phyloP scores from a whole-genome alignment of 2,888 invertebrate genomes.

The Elaeidobius kamerunicus region DNA sequence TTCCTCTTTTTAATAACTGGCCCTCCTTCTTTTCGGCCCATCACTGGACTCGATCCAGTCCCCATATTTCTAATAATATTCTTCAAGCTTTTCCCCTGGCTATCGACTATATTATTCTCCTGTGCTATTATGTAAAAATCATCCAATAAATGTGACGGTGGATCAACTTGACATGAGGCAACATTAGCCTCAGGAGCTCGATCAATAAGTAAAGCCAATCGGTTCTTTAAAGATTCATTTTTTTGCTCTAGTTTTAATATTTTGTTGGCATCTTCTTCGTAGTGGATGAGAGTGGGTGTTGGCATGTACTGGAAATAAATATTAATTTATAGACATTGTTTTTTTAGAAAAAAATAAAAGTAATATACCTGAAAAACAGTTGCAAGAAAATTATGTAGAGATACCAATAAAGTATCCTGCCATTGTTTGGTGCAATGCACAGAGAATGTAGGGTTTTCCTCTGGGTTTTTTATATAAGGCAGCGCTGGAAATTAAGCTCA shows the following conservation, averaged over 20 bases:
- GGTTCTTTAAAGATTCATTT: slow-evolving; percentile 66
- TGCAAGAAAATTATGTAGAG: slow-evolving; percentile 89
- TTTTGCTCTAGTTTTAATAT: slow-evolving; percentile 82
- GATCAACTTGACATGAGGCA: slow-evolving; percentile 63
- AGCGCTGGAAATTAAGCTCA: slow-evolving; percentile 70
- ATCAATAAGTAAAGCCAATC: slow-evolving; percentile 54
- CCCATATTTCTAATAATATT: slow-evolving; percentile 80
- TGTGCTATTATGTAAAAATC: slow-evolving; percentile 89
- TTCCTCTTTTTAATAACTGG: slow-evolving; percentile 48
- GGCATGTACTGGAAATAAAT: slow-evolving; percentile 69
- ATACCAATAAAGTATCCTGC: slow-evolving; percentile 91
- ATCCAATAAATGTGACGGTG: slow-evolving; percentile 79
- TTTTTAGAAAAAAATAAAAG: too few relatives aligned
- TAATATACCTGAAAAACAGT: slow-evolving; percentile 71
- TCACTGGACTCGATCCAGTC: slow-evolving; percentile 72
- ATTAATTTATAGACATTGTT: too few relatives aligned
- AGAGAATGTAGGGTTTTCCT: slow-evolving; percentile 83
- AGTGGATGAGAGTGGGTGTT: slow-evolving; percentile 78
- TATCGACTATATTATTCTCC: slow-evolving; percentile 59
- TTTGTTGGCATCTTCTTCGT: slow-evolving; percentile 79
- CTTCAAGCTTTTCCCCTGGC: slow-evolving; percentile 73
- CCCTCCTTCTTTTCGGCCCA: slow-evolving; percentile 64
- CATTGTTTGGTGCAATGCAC: slow-evolving; percentile 90
- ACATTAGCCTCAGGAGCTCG: slow-evolving; percentile 49
- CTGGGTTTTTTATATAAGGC: slow-evolving; percentile 87